These are phyloP conservation scores for Rhineura floridana DNA, from an alignment of 2,113 vertebrate genomes.

Conservation along the genomic window DNA sequence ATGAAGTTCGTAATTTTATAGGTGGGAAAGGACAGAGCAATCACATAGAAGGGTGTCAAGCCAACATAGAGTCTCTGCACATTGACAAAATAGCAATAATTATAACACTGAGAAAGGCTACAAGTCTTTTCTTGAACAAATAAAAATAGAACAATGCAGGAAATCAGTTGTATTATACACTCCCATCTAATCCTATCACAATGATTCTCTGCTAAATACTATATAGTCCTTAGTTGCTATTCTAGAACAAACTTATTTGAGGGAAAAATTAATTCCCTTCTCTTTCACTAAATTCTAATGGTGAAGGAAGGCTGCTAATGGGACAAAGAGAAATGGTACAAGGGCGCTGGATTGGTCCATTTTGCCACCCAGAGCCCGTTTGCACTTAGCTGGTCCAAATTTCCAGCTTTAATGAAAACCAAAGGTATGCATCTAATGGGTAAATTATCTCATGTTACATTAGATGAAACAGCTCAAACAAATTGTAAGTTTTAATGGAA, in stretches of 20 bases:
- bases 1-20: background rate
- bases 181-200: background rate
- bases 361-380: background rate
- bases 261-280: conserved; percentile 33
- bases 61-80: background rate
- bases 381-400: background rate
- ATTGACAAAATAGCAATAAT: conserved; percentile 2
- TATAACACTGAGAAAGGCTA: background rate
- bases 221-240: no score
- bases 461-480: conserved; percentile 37
- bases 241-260: background rate
- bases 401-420: background rate
- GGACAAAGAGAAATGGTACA: background rate
- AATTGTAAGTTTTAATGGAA: conserved; percentile 35
- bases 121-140: background rate
- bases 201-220: background rate
- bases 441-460: background rate
- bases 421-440: background rate
- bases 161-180: background rate
- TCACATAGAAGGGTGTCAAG: background rate
- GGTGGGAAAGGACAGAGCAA: conserved; percentile 1
- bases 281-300: background rate
- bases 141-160: background rate
- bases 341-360: background rate
- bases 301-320: background rate